Base-by-base conservation (phyloP, 92 coral and sea anemone species). In the Diadumene lineata region DNA sequence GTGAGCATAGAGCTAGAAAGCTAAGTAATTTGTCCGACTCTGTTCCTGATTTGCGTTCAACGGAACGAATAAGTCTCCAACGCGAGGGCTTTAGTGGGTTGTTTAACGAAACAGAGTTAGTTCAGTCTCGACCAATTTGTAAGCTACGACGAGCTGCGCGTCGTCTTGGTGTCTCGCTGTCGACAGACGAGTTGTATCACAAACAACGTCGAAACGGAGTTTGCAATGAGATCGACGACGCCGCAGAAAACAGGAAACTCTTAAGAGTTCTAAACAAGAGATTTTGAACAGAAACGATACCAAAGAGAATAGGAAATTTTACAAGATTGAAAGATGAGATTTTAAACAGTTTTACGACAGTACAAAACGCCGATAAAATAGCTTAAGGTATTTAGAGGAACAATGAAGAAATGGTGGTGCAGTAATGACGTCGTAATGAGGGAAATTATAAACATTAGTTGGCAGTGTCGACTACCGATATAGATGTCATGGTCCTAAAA, bases 61-160 rank as follows among this genome's bases (percentile, higher is more conserved):
- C 30, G 19, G 77, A 72, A 56, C 53, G 23, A 1, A 25, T 11
- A 10, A 33, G 24, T 15, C 44, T 30, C 18, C 21, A 69, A 18
- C 31, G 76, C 15, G 77, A 72, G 21, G 32, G 24, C 50, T 72
- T 72, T 29, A 17, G 66, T 2, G 34, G 66, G 2, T 56, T 56
- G 44, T 31, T 72, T 28, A 38, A 23, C 24, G 63, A 27, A 9
- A 46, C 50, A 9, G 82, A 78, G 22, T 13, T 31, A 17, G 28
- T 65, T 9, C 61, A 64, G 26, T 51, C 81, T 11, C 56, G 75
- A 26, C 75, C 82, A 0, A 70, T 78, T 31, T 68, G 64, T 27
- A 90, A 83, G 46, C 79, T 90, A 34, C 60, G 91, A 32, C 53
- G 96, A 23, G 96, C 91, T 7, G 92, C 96, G 0, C 79, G 96